phyloP scores from a whole-genome alignment of 2,797 vertebrate species.

The Epinephelus malabaricus region DNA sequence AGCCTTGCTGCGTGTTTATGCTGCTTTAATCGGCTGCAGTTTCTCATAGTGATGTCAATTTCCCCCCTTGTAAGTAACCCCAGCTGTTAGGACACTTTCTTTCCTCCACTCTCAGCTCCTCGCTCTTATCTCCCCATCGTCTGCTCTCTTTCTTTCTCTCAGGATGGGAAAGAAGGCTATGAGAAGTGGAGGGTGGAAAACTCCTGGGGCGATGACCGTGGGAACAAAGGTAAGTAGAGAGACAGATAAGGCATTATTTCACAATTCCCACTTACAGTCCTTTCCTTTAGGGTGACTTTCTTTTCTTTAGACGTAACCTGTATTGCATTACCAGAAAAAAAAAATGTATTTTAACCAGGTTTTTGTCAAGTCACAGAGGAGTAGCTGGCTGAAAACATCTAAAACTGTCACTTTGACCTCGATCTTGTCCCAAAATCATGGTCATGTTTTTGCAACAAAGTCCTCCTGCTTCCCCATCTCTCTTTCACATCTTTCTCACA shows the following conservation, averaged over 20 bases:
- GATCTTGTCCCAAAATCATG: background rate
- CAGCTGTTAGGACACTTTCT: conserved; percentile 73
- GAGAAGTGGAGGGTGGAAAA: conserved; percentile 99
- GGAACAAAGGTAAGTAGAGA: conserved; percentile 94
- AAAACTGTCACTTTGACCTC: conserved; percentile 3
- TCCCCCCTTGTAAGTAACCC: conserved; percentile 67
- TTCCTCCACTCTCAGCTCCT: conserved; percentile 32
- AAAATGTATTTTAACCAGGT: background rate
- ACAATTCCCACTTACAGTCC: background rate
- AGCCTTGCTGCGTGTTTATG: conserved; percentile 68
- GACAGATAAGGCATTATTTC: background rate
- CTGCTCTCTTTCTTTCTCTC: conserved; percentile 46
- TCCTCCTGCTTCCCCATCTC: background rate
- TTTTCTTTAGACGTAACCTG: background rate
- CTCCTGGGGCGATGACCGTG: conserved; percentile 99
- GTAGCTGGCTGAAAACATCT: background rate
- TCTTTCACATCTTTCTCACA: conserved; percentile 29
- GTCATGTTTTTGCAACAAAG: background rate
- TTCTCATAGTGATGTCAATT: conserved; percentile 74
- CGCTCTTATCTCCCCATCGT: conserved; percentile 54
- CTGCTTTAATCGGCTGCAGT: conserved; percentile 73
- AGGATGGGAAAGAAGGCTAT: conserved; percentile 89
- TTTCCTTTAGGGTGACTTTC: background rate
- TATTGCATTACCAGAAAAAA: background rate
- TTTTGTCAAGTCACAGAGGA: background rate